A percentile compares a stretch with the other conserved stretches of the same genome.
Evolutionary conservation across 2,888 invertebrate genomes (phyloP).

Genomic region (Plutella xylostella): DNA sequence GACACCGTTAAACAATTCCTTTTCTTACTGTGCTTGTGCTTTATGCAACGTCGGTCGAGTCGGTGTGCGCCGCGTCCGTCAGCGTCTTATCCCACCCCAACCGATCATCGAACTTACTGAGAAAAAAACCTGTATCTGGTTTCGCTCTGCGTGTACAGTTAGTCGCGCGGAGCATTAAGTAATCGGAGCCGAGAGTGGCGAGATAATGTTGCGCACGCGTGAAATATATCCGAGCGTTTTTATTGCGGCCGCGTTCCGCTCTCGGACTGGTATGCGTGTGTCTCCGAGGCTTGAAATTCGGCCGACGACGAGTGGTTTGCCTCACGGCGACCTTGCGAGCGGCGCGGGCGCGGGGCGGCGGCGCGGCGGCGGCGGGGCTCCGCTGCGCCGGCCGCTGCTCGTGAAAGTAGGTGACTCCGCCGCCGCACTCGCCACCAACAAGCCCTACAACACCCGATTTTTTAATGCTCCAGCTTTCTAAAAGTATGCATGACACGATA

Average conservation of each 20-base stretch:
- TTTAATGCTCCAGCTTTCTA: slow-evolving; percentile 7
- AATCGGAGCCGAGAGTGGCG: slow-evolving; percentile 61
- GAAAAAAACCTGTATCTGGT: slow-evolving; percentile 62
- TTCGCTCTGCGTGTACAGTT: slow-evolving; percentile 61
- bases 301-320: slow-evolving; percentile 65
- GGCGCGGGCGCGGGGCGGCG: slow-evolving; percentile 23
- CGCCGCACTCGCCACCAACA: slow-evolving; percentile 21
- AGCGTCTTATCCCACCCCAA: slow-evolving; percentile 27
- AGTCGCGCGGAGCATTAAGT: slow-evolving; percentile 60
- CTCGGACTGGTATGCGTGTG: slow-evolving; percentile 36
- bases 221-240: slow-evolving; percentile 65
- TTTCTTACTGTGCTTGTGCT: too few relatives aligned
- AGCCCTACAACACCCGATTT: slow-evolving; percentile 3
- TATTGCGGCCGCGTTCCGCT: slow-evolving; percentile 21
- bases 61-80: slow-evolving; percentile 31
- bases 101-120: slow-evolving; percentile 55
- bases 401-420: slow-evolving; percentile 59
- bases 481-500: slow-evolving; percentile 3
- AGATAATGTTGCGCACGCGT: slow-evolving; percentile 68
- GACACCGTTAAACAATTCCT: too few relatives aligned
- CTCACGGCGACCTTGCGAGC: slow-evolving; percentile 26
- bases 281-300: slow-evolving; percentile 59
- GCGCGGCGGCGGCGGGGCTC: too few relatives aligned
- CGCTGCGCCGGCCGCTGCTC: slow-evolving; percentile 23
- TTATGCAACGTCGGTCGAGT: too few relatives aligned